Evolutionary conservation across 2,113 vertebrate species (phyloP).

Genomic region (Python bivittatus): DNA sequence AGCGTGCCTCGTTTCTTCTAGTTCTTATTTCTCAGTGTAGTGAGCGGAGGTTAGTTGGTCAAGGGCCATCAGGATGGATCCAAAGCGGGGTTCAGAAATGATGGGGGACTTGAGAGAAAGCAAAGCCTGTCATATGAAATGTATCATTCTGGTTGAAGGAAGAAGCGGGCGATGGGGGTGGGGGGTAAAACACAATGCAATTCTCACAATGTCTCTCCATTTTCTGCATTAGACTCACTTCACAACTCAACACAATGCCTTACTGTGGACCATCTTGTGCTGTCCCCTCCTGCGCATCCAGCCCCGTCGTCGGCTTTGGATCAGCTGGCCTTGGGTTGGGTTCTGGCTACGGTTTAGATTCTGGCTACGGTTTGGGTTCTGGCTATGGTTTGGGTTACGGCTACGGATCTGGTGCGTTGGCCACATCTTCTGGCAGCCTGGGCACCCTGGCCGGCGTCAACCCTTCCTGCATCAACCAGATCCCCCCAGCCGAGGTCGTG

Average conservation of each 20-base stretch:
- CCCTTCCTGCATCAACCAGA: not conserved
- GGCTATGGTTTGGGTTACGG: not conserved
- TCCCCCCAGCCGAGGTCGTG: not conserved
- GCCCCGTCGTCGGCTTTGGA: not conserved
- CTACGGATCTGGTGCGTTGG: not conserved
- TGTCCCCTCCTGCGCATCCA: not conserved
- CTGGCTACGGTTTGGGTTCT: not conserved
- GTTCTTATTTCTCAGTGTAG: not conserved
- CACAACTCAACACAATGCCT: not conserved
- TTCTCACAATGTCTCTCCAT: not conserved
- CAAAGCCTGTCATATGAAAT: not conserved
- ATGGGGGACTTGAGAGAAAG: not conserved
- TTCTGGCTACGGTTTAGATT: too few species aligned
- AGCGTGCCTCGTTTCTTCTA: not conserved
- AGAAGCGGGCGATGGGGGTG: not conserved
- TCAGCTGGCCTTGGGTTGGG: not conserved
- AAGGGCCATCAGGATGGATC: not conserved
- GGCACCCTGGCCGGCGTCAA: not conserved
- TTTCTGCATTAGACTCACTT: not conserved
- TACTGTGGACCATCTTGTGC: not conserved
- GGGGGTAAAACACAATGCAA: not conserved
- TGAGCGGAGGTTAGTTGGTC: not conserved
- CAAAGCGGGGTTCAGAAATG: not conserved
- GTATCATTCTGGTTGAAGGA: not conserved
- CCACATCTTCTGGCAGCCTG: fast-evolving